phyloP scores from a whole-genome alignment of 53 echinoderm and acorn worm genomes.

The Apostichopus leukothele region DNA sequence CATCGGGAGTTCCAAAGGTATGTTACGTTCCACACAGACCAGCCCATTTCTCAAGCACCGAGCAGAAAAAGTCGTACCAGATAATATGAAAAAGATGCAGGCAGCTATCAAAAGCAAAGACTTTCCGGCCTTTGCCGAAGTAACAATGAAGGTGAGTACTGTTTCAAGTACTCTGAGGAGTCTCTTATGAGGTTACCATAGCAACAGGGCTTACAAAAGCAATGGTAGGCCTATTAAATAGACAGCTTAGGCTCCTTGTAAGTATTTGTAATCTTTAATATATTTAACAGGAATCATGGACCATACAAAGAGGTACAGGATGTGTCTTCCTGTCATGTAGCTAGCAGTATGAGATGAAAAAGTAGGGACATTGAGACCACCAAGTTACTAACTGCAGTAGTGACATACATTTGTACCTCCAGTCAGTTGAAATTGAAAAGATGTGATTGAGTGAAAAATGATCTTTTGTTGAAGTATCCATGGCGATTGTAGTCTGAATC shows the following conservation, averaged over 20 bases:
- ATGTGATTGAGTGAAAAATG: no score
- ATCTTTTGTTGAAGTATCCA: no score
- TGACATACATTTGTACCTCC: no score
- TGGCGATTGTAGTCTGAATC: no score
- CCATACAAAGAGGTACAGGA: no score
- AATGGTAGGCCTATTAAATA: neutral
- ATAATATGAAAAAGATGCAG: constrained; percentile 73
- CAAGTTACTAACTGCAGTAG: no score
- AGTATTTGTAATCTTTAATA: neutral
- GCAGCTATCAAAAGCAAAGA: constrained; percentile 78
- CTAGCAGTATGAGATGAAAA: no score
- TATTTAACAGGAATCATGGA: neutral
- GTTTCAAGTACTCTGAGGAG: neutral
- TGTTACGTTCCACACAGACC: constrained; percentile 83
- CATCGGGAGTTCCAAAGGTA: constrained; percentile 81
- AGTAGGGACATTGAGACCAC: no score
- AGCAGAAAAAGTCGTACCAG: constrained; percentile 65
- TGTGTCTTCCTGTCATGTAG: no score
- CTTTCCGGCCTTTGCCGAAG: constrained; percentile 84
- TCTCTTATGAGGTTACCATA: neutral
- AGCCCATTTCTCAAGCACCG: constrained; percentile 81
- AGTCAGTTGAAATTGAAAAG: no score
- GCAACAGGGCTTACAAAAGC: neutral
- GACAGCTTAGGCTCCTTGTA: no score
- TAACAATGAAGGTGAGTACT: constrained; percentile 87